Evolutionary conservation across 1,140 invertebrate species (phyloP).

Genomic region (Psilanteris sp.): DNA sequence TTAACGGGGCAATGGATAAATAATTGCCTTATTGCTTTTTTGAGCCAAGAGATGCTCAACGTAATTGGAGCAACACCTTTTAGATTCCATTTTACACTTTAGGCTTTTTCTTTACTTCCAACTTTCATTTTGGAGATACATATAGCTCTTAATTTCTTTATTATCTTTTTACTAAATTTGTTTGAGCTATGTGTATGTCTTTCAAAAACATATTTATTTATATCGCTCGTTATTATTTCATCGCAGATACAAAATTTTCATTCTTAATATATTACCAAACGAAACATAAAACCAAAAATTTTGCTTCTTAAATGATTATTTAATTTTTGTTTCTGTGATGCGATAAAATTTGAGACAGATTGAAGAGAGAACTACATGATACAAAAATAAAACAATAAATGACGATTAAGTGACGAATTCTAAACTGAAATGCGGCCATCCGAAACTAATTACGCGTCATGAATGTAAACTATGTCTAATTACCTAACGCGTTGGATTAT

Average conservation of each 20-base stretch:
- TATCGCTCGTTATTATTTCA: slow-evolving; percentile 26
- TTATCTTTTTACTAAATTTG: slow-evolving; percentile 5
- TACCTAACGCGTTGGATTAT: slow-evolving; percentile 42
- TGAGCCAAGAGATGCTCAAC: slow-evolving; percentile 6
- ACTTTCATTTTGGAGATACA: slow-evolving; percentile 28
- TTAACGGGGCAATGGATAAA: slow-evolving; percentile 77
- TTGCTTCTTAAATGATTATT: too few species aligned
- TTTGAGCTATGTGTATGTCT: slow-evolving; percentile 32
- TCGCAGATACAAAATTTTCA: too few species aligned
- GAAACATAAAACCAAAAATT: too few species aligned
- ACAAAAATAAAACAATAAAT: too few species aligned
- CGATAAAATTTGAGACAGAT: too few species aligned
- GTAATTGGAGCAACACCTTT: neutral
- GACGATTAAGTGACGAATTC: slow-evolving; percentile 50
- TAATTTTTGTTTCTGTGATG: slow-evolving; percentile 53
- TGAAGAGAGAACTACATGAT: too few species aligned
- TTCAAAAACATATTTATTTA: slow-evolving; percentile 7
- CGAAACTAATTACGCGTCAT: slow-evolving; percentile 61
- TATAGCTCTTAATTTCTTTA: slow-evolving; percentile 18
- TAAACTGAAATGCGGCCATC: slow-evolving; percentile 76
- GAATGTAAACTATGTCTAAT: slow-evolving; percentile 64
- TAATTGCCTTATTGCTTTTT: slow-evolving; percentile 53
- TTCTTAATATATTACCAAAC: too few species aligned
- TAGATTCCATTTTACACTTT: slow-evolving; percentile 16
- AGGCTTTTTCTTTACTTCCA: neutral